Base-by-base conservation (phyloP, 2,113 vertebrate genomes). In the Apodemus speciosus region DNA sequence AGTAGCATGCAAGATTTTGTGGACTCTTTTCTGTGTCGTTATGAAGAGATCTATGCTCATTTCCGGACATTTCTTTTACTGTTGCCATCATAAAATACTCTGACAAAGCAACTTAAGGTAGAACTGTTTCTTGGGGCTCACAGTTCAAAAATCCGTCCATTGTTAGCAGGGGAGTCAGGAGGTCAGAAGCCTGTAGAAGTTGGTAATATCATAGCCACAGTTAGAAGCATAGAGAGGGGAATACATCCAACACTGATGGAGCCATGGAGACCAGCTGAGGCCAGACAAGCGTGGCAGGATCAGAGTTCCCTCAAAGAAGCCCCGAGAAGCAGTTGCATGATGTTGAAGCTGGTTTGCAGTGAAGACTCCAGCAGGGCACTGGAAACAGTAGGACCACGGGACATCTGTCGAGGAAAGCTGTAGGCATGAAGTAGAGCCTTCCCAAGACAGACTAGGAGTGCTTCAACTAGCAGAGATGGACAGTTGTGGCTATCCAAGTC, bases 41-140 rank as follows among this genome's bases (percentile, higher is more conserved):
- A 93, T 60, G n/a, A 68, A 94, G 84, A 93, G 23, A 88, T 89
- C 21, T 53, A 21, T 30, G 21, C 15, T 49, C 40, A 40, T 81
- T 43, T 43, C 25, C 30, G 30, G 76, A 1, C 25, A 2, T 49
- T 49, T 30, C 56, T 30, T 9, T 53, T n/a, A 9, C 46, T 79
- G n/a, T 30, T 83, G 38, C 35, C 38, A 23, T 83, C 3, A 81
- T 40, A 81, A 40, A 60, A 40, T 60, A 27, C 56, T 40, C n/a
- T 18, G 23, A 83, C 38, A 40, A 62, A 30, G n/a, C 79, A 62
- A 40, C 23, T 43, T 56, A 16, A 40, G n/a, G 23, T 14, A 83
- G 79, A 60, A 38, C 18, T 16, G 3, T 40, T 40, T 21, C 21
- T n/a, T 53, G 13, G 27, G 56, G 38, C 14, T 84, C 60, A 9